Evolutionary conservation across 2,888 invertebrate genomes (phyloP), one percentile per base, ranked within the genome.

Genomic region (Leptopterna dolabrata): DNA sequence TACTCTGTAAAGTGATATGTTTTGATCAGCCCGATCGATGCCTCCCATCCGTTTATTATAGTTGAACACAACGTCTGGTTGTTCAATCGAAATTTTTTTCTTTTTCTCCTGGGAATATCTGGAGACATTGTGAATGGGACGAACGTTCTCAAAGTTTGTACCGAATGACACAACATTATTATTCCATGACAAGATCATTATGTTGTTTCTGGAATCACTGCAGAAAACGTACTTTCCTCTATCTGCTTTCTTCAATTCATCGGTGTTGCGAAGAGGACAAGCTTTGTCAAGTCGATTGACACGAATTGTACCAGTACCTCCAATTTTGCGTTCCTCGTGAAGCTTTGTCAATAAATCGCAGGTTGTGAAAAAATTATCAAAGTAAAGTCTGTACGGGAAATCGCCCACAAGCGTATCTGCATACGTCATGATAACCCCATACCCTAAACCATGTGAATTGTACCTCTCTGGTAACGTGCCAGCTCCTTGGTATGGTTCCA

Each of bases 21-120:
- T 80, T 27, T 81, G 47, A 45, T 81, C 81, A 13, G 30, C 24
- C 13, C 81, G 47, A 83, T 83, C 87, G 19, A 87, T 51, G 19
- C 82, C 87, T 24, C 87, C 87, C 87, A 87, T 87, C 30, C 24
- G 51, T 27, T 80, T 43, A 36, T 82, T 87, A 73, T 83, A 87
- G 11, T 51, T 41, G 24, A 13, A 41, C 1, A 87, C 27, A 27
- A 82, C 41, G 16, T 73, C 16, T 47, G 87, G 81, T n/a, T 30
- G 30, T 24, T 81, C 51, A 24, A 81, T 27, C 7, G 24, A 29
- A 27, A 51, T 51, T 24, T 81, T 81, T 80, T 24, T 47, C 47
- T 47, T 45, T 81, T 51, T 47, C 51, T 81, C 30, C 7, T 27
- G 24, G 6, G 30, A 27, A 81, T 19, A 81, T 71, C 84, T 84